Evolutionary conservation across 2,888 invertebrate genomes (phyloP).

Genomic region (Griposia aprilina): DNA sequence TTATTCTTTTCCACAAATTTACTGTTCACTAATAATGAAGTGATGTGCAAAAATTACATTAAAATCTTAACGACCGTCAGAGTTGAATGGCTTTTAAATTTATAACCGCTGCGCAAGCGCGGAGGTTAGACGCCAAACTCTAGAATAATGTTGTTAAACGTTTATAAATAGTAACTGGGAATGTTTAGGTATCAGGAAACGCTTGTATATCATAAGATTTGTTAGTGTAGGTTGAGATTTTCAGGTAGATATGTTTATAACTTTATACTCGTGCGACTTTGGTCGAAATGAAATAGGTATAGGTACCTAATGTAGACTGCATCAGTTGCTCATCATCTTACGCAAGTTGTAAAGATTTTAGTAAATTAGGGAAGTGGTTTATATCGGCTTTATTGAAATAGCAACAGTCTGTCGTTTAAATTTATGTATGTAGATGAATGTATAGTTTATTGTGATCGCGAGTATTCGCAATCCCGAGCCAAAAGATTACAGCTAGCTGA

Average conservation of each 20-base stretch:
- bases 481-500: conserved; percentile 42
- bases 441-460: conserved; percentile 37
- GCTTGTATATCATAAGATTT: conserved; percentile 59
- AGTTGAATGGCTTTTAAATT: conserved; percentile 70
- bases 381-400: conserved; percentile 22
- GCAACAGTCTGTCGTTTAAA: conserved; percentile 15
- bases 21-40: conserved; percentile 23
- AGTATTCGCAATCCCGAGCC: conserved; percentile 37
- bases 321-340: conserved; percentile 6
- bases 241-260: conserved; percentile 38
- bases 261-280: neutral
- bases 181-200: conserved; percentile 59
- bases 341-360: conserved; percentile 9
- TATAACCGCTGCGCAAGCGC: conserved; percentile 55
- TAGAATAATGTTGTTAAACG: conserved; percentile 59
- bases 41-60: conserved; percentile 52
- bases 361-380: conserved; percentile 32
- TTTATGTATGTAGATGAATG: conserved; percentile 16
- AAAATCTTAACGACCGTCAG: conserved; percentile 57
- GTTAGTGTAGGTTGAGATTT: conserved; percentile 51
- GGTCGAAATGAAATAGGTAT: conserved; percentile 5
- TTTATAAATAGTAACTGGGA: conserved; percentile 61
- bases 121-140: conserved; percentile 62
- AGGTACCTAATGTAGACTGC: conserved; percentile 13
- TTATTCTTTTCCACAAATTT: conserved; percentile 15